Conservation (phyloP, 2,113 vertebrate genomes). For the Nothocercus julius region DNA sequence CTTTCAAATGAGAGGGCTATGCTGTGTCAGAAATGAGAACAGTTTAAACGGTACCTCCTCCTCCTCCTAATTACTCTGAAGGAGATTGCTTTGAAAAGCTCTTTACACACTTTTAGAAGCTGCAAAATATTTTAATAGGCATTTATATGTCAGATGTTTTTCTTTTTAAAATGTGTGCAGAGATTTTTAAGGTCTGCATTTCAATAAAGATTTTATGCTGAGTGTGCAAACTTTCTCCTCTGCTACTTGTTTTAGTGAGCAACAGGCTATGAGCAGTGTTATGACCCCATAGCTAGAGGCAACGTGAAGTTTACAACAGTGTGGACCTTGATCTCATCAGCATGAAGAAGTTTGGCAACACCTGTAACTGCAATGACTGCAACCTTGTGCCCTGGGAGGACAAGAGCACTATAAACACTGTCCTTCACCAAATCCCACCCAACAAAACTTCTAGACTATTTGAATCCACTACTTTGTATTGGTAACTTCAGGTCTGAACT, state of each 20-base stretch:
- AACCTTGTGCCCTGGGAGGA: background rate
- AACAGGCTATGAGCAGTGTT: background rate
- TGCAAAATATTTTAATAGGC: background rate
- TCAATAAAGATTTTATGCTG: background rate
- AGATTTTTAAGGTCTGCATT: background rate
- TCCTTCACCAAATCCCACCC: background rate
- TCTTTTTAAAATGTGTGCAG: background rate
- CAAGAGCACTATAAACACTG: accelerated
- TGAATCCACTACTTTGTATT: background rate
- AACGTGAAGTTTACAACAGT: background rate
- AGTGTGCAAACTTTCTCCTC: background rate
- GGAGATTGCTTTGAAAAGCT: background rate
- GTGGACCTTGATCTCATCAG: background rate
- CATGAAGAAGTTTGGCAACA: background rate
- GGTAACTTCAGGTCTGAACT: background rate
- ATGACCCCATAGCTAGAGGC: background rate
- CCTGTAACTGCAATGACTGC: background rate
- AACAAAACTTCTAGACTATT: background rate
- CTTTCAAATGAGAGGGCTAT: background rate
- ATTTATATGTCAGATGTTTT: background rate
- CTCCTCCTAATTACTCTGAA: constrained; percentile 6
- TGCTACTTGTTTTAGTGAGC: background rate
- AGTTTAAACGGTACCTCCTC: background rate
- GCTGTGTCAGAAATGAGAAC: background rate
- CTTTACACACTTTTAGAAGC: background rate